phyloP scores from a whole-genome alignment of 2,888 invertebrate species.

The Stramonita haemastoma region DNA sequence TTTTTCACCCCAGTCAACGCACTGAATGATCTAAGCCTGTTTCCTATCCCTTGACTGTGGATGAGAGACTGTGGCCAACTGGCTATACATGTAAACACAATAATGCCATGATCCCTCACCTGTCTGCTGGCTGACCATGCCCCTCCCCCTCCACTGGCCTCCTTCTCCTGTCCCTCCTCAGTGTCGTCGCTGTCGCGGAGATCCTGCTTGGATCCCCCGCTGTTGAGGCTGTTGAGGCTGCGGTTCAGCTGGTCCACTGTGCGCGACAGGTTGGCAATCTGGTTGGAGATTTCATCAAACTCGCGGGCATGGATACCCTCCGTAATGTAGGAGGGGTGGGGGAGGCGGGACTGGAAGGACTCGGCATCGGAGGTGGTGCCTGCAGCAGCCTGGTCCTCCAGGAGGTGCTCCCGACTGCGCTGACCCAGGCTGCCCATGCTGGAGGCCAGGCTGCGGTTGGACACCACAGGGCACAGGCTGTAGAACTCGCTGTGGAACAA shows the following conservation, averaged over 20 bases:
- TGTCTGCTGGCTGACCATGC: constrained; percentile 30
- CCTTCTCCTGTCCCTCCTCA: constrained; percentile 2
- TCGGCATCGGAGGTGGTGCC: background rate
- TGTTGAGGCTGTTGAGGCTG: constrained; percentile 69
- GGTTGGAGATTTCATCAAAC: constrained; percentile 69
- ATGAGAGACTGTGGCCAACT: too few relatives aligned
- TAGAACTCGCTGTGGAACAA: constrained; percentile 71
- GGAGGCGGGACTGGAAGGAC: background rate
- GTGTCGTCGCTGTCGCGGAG: background rate
- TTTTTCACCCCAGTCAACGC: too few relatives aligned
- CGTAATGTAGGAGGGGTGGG: constrained; percentile 14
- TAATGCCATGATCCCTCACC: background rate
- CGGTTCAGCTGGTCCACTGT: constrained; percentile 69
- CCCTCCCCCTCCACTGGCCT: constrained; percentile 26
- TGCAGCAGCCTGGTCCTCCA: background rate
- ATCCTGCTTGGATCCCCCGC: constrained; percentile 53
- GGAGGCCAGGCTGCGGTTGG: constrained; percentile 60
- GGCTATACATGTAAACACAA: background rate
- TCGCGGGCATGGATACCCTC: constrained; percentile 48
- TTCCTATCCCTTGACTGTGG: too few relatives aligned
- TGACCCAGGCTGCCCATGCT: constrained; percentile 25
- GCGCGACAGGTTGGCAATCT: constrained; percentile 68
- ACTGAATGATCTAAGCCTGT: too few relatives aligned
- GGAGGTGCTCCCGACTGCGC: constrained; percentile 14
- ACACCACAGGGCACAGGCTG: constrained; percentile 70